Percentiles rank a stretch among this genome's conserved stretches.
Evolutionary conservation across 2,113 vertebrate species (phyloP).

Genomic region (Boulengeromyrus knoepffleri): DNA sequence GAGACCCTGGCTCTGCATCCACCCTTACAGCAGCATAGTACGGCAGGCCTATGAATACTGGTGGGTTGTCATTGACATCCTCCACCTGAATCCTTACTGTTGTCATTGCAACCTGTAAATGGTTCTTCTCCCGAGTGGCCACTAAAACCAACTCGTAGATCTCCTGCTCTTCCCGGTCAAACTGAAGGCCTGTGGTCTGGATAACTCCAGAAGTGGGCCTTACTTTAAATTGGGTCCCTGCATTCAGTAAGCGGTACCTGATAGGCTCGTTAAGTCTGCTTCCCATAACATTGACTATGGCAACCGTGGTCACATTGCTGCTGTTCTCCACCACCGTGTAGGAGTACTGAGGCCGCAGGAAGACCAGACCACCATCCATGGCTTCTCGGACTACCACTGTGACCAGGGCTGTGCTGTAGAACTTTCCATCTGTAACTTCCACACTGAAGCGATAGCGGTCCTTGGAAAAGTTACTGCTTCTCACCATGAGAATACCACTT

Average conservation of each 20-base stretch:
- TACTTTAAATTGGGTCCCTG: slow-evolving; percentile 81
- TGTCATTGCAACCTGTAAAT: slow-evolving; percentile 78
- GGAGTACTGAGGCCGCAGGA: slow-evolving; percentile 73
- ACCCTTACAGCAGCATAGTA: slow-evolving; percentile 92
- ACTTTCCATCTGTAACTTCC: slow-evolving; percentile 86
- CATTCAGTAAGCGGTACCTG: slow-evolving; percentile 83
- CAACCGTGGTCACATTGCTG: slow-evolving; percentile 69
- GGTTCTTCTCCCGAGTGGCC: slow-evolving; percentile 79
- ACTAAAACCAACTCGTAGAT: slow-evolving; percentile 86
- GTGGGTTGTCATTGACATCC: slow-evolving; percentile 89
- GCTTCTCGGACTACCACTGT: slow-evolving; percentile 80
- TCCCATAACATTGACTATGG: slow-evolving; percentile 79
- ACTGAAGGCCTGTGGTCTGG: slow-evolving; percentile 78
- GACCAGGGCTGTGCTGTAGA: slow-evolving; percentile 73
- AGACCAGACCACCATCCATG: slow-evolving; percentile 83
- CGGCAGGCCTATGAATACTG: slow-evolving; percentile 82
- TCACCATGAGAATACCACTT: slow-evolving; percentile 78
- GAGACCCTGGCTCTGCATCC: slow-evolving; percentile 79
- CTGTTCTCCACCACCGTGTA: slow-evolving; percentile 80
- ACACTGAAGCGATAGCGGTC: slow-evolving; percentile 81
- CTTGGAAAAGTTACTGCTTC: slow-evolving; percentile 75
- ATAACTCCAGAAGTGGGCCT: slow-evolving; percentile 84
- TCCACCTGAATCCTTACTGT: slow-evolving; percentile 81
- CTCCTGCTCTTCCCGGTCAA: slow-evolving; percentile 84
- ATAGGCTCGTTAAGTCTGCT: slow-evolving; percentile 88